Base-by-base conservation (phyloP, 1,140 invertebrate genomes). In the Schlechtendalia chinensis region DNA sequence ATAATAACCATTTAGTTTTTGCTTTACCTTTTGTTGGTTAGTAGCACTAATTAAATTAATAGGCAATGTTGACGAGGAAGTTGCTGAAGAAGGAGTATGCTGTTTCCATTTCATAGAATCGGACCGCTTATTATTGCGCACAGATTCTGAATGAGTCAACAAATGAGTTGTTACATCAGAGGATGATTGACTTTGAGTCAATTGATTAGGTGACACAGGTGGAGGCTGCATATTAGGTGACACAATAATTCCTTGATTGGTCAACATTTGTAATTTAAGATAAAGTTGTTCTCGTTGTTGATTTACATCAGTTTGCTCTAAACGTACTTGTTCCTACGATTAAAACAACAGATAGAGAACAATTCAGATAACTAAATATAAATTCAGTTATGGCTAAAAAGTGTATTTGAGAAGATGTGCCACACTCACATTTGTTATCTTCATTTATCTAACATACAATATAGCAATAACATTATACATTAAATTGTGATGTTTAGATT, bases 231-330 rank as follows among this genome's bases (percentile, higher is more conserved):
- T 80, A 65, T 83, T 83, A 16, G 82, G 82, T 54, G 82, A 82
- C 11, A 84, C 83, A 65, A 91, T 83, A 29, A 94, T 88, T 4
- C 93, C 93, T 84, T 93, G 91, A 79, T 89, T 90, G 53, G 91
- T 90, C 1, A 96, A 86, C 39, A 91, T 88, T 83, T 96, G 93
- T 83, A 96, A 88, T 84, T 94, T 90, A 47, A 93, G 86, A 85
- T 95, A 96, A 17, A 97, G 86, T 82, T 94, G 91, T 84, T 97
- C 95, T 14, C 94, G 85, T 85, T 97, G 94, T 83, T 95, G 92
- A 19, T 89, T 90, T 17, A 96, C 90, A 84, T 96, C 94, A 54
- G 90, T 90, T 85, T 96, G 91, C 83, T 96, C 92, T 16, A 89
- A 88, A 17, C 89, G 87, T 17, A 93, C 84, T 84, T 91, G 89